Conservation (phyloP, 2,797 vertebrate species). For the Neoniphon sammara region DNA sequence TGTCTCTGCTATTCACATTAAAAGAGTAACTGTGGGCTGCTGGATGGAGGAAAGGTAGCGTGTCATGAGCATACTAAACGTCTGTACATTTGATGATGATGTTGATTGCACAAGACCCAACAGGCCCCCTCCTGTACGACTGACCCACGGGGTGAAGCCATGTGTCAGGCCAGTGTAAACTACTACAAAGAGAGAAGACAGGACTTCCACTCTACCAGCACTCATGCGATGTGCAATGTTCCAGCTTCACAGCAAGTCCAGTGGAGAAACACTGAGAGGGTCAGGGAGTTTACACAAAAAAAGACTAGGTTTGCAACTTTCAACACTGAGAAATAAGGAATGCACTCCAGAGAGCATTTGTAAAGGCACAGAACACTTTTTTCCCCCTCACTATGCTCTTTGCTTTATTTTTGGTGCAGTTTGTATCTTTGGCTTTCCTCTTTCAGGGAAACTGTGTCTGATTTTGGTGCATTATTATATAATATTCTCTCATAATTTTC, state of each 20-base stretch:
- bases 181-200: constrained; percentile 27
- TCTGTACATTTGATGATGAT: not conserved
- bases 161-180: constrained; percentile 31
- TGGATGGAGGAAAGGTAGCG: not conserved
- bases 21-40: constrained; percentile 15
- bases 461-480: not conserved
- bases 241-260: constrained; percentile 12
- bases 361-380: not conserved
- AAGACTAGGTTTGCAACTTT: not conserved
- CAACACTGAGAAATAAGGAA: not conserved
- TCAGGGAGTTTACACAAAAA: not conserved
- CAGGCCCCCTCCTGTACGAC: not conserved
- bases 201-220: constrained; percentile 36
- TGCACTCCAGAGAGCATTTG: not conserved
- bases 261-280: not conserved
- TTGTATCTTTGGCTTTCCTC: not conserved
- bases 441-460: not conserved
- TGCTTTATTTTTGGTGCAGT: not conserved
- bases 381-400: not conserved
- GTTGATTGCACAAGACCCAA: constrained; percentile 31
- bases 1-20: not conserved
- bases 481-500: constrained; percentile 1
- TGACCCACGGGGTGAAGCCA: constrained; percentile 28
- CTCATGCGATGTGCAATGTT: constrained; percentile 2
- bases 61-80: constrained; percentile 14